These are phyloP conservation scores for Omphaloscelis lunosa DNA, from an alignment of 2,888 invertebrate genomes.

Conservation along the genomic window DNA sequence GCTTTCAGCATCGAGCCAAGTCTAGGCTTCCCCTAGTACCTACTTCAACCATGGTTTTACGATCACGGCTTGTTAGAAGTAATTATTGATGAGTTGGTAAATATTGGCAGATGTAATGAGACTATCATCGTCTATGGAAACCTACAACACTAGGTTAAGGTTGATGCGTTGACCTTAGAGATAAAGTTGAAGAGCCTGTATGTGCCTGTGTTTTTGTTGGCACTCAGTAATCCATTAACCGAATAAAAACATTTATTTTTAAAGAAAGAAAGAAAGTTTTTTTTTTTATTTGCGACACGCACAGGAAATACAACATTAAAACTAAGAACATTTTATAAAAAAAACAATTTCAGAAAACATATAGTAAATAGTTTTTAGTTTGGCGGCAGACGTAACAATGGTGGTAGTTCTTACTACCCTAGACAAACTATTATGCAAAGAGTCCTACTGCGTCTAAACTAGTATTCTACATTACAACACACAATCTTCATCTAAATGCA, in stretches of 20 bases:
- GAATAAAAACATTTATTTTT: too few species aligned
- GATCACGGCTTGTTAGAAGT: neutral
- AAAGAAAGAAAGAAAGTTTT: too few species aligned
- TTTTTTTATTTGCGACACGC: too few species aligned
- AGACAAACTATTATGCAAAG: too few species aligned
- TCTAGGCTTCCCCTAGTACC: neutral
- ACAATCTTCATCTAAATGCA: constrained; percentile 6
- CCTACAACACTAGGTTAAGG: neutral
- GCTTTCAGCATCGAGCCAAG: constrained; percentile 1
- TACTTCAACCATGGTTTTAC: neutral
- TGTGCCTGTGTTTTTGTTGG: neutral
- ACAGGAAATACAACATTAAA: too few species aligned
- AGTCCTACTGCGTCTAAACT: neutral
- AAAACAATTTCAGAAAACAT: too few species aligned
- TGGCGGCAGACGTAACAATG: neutral
- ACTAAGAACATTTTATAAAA: too few species aligned
- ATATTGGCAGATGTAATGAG: neutral
- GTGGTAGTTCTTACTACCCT: neutral
- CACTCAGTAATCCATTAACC: too few species aligned
- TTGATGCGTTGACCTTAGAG: neutral
- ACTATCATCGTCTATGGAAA: neutral
- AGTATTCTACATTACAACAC: neutral
- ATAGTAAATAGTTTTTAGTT: too few species aligned
- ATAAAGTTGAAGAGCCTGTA: neutral
- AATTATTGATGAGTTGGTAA: neutral